Evolutionary conservation across 2,113 vertebrate genomes (phyloP), one percentile per base, ranked within the genome.

Genomic region (Apodemus sylvaticus): DNA sequence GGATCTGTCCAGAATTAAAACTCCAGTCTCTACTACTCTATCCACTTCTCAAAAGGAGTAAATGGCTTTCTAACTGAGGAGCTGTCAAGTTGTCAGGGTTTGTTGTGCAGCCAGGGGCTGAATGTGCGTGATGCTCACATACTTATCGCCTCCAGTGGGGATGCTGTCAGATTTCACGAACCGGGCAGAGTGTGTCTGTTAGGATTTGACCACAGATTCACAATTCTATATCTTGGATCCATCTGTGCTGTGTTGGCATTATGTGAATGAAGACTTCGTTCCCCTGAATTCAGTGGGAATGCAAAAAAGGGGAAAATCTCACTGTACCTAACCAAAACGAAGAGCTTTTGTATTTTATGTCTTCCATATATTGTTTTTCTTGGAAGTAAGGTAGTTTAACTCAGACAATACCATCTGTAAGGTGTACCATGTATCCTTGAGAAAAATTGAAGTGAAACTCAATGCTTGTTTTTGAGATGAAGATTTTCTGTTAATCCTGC

Each of bases 231-330:
- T 91, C 48, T 87, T 96, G 91, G 24, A 95, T 31, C 53, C 85
- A 8, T 70, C 26, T 71, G 55, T 85, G 29, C 71, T 85, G 3
- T 58, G 39, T 89, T 78, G 73, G 12, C 48, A 81, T 45, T 93
- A 71, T 53, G 24, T 94, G 29, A 90, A 34, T 89, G 29, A 85
- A 86, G 3, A 26, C 97, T 96, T 74, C 39, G 45, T 58, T 36
- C 97, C 73, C 86, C 94, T 97, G 70, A 76, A 45, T 66, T 96
- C 94, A n/a, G 34, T 53, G 86, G 90, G 91, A 89, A 5, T 79
- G 10, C 53, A 3, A 29, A 5, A 5, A 91, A 79, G 0, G 48
- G 34, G 42, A 95, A 77, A 91, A 95, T 93, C 92, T 97, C 53
- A 82, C 7, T 74, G 24, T 45, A 68, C 13, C 7, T 81, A 34